Percentiles rank a stretch among this genome's conserved stretches.
phyloP scores from a whole-genome alignment of 2,888 invertebrate species.

The Hololepta plana region DNA sequence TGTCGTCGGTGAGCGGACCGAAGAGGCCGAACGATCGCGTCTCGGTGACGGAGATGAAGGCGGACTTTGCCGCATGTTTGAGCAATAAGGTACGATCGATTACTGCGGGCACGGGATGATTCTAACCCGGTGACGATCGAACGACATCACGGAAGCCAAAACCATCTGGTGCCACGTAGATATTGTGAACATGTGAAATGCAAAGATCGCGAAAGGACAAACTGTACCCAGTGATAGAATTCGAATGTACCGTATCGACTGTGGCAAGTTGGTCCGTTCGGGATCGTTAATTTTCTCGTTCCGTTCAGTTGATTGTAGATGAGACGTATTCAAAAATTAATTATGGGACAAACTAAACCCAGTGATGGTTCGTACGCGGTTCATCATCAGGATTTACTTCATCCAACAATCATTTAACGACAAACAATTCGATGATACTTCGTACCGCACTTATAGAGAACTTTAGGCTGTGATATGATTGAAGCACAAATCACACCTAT shows the following conservation, averaged over 20 bases:
- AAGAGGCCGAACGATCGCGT: constrained; percentile 95
- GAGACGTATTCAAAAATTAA: no score
- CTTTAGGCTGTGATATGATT: constrained; percentile 27
- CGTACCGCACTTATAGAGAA: no score
- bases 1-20: constrained; percentile 90
- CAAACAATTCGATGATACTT: constrained; percentile 5
- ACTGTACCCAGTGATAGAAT: no score
- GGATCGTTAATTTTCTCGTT: no score
- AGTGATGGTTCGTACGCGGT: constrained; percentile 16
- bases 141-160: constrained; percentile 13
- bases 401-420: constrained; percentile 6
- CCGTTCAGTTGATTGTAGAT: no score
- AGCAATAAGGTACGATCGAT: constrained; percentile 55
- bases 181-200: no score
- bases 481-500: constrained; percentile 23
- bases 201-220: no score
- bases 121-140: constrained; percentile 19
- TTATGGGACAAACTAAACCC: constrained; percentile 16
- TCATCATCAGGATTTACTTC: constrained; percentile 5
- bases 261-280: no score
- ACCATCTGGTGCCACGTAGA: no score
- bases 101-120: constrained; percentile 16
- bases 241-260: no score
- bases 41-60: constrained; percentile 74
- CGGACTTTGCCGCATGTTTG: constrained; percentile 72